These are phyloP conservation scores for Microcebus tavaratra DNA, from an alignment of 2,113 vertebrate species.

Conservation along the genomic window DNA sequence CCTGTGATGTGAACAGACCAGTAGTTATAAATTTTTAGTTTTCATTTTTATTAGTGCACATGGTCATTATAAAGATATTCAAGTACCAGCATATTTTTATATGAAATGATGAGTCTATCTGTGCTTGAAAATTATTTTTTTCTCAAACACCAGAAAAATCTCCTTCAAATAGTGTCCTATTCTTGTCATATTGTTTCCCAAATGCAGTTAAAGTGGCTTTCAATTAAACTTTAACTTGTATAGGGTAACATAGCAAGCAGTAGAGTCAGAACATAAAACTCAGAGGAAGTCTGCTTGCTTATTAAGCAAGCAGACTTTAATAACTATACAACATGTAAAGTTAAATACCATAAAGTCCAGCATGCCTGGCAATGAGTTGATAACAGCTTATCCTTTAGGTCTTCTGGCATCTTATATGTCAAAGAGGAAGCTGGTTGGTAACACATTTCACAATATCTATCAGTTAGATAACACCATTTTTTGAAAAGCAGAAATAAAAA, in stretches of 20 bases:
- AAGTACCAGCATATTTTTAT: neutral
- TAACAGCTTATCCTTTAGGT: neutral
- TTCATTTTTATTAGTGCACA: neutral
- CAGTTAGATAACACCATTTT: neutral
- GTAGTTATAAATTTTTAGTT: neutral
- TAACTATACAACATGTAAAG: neutral
- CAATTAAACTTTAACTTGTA: neutral
- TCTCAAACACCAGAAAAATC: neutral
- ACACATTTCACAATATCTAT: neutral
- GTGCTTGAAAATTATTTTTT: neutral
- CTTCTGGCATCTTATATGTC: neutral
- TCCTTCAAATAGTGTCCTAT: neutral
- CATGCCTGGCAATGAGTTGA: neutral
- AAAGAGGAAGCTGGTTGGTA: neutral
- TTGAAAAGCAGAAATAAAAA: neutral
- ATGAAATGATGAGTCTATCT: neutral
- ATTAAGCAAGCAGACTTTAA: too few species aligned
- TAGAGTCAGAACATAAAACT: neutral
- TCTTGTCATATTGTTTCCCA: neutral
- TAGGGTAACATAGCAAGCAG: neutral
- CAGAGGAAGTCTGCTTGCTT: accelerated
- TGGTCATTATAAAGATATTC: neutral
- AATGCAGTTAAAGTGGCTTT: neutral
- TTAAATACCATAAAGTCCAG: neutral
- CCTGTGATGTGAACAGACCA: neutral